Evolutionary conservation across 2,113 vertebrate species (phyloP).

Genomic region (Crotalus helleri): DNA sequence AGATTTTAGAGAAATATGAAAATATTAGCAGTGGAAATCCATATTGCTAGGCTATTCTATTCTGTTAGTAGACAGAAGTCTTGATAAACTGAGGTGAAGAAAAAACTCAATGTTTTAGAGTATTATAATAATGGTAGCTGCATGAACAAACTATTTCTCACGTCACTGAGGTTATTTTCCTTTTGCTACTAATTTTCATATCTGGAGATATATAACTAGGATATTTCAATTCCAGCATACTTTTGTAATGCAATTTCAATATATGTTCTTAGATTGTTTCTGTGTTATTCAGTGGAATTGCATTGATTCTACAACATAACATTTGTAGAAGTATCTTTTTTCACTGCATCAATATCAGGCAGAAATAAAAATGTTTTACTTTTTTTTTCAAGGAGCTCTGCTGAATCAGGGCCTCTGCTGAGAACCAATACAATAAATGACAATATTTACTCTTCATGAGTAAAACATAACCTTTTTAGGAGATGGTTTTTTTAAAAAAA

Average conservation of each 20-base stretch:
- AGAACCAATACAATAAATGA: not conserved
- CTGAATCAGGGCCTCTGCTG: not conserved
- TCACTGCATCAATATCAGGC: not conserved
- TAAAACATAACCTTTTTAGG: not conserved
- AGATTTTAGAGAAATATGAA: not conserved
- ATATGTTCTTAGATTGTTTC: not conserved
- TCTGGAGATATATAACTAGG: slow-evolving; percentile 17
- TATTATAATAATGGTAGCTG: accelerated
- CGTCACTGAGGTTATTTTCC: slow-evolving; percentile 25
- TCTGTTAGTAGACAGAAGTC: not conserved
- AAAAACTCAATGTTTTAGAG: not conserved
- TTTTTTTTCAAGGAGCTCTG: not conserved
- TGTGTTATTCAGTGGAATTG: not conserved
- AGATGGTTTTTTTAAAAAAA: not conserved
- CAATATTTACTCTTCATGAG: not conserved
- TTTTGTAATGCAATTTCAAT: accelerated
- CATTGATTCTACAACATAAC: not conserved
- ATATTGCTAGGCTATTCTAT: not conserved
- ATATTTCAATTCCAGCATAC: not conserved
- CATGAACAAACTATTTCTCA: not conserved
- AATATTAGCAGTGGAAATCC: not conserved
- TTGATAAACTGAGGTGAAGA: accelerated
- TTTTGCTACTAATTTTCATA: slow-evolving; percentile 18
- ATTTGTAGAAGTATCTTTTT: not conserved
- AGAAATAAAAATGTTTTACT: not conserved